phyloP scores from a whole-genome alignment of 2,888 invertebrate species.

The Brachyptera risi region DNA sequence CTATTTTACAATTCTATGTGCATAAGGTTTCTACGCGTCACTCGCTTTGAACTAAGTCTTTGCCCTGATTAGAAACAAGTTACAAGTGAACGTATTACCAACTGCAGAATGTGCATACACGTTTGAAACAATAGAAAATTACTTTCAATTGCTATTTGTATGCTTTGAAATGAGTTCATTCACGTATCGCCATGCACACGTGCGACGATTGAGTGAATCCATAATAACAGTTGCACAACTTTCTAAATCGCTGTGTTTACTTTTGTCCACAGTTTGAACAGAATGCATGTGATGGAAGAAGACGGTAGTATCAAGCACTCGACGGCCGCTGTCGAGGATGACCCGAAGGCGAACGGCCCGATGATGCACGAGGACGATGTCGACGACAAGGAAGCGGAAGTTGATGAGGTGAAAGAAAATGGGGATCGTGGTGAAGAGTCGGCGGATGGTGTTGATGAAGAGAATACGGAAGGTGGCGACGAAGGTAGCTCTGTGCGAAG shows the following conservation, averaged over 20 bases:
- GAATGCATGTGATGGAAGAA: conserved; percentile 58
- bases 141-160: neutral
- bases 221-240: neutral
- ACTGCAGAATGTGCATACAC: too few relatives aligned
- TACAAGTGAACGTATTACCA: too few relatives aligned
- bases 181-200: neutral
- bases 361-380: neutral
- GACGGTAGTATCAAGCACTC: conserved; percentile 20
- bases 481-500: too few relatives aligned
- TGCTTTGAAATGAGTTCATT: neutral
- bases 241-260: neutral
- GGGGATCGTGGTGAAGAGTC: neutral
- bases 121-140: too few relatives aligned
- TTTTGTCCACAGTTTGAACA: conserved; percentile 49
- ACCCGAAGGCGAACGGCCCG: conserved; percentile 7
- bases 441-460: conserved; percentile 3
- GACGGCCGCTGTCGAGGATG: neutral
- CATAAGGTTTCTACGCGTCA: too few relatives aligned
- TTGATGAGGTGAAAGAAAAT: conserved; percentile 5
- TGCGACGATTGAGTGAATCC: neutral
- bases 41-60: too few relatives aligned
- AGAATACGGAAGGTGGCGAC: neutral
- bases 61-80: too few relatives aligned
- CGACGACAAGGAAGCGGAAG: neutral
- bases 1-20: too few relatives aligned